phyloP scores from a whole-genome alignment of 2,797 vertebrate species.

The Cossypha caffra region DNA sequence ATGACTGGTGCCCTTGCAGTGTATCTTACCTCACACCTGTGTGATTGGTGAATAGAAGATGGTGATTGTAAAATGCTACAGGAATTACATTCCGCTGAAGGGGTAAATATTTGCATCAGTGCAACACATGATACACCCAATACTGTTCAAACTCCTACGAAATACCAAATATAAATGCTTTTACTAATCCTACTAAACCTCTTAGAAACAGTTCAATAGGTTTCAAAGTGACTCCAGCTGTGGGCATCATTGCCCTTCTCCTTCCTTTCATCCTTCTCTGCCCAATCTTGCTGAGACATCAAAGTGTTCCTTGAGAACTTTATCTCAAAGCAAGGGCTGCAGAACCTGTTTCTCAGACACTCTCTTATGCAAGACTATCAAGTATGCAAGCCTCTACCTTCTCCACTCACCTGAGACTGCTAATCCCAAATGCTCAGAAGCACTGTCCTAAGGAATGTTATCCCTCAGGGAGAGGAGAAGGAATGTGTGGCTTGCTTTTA shows the following conservation, averaged over 20 bases:
- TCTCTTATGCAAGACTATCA: background rate
- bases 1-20: background rate
- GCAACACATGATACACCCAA: background rate
- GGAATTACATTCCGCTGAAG: background rate
- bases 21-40: background rate
- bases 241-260: accelerated
- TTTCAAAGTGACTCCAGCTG: background rate
- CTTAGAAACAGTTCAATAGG: background rate
- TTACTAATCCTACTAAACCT: background rate
- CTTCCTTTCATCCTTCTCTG: background rate
- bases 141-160: background rate
- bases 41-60: background rate
- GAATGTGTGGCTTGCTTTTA: background rate
- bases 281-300: background rate
- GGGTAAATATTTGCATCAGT: background rate
- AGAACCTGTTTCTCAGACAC: background rate
- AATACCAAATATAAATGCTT: background rate
- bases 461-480: background rate
- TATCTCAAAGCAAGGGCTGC: background rate
- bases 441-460: background rate
- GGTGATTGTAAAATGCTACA: background rate
- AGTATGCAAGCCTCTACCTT: background rate
- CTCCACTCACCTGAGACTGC: background rate
- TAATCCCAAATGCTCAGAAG: background rate
- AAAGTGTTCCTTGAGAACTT: background rate